phyloP scores from a whole-genome alignment of 2,888 invertebrate species.

The Hyppa rectilinea region DNA sequence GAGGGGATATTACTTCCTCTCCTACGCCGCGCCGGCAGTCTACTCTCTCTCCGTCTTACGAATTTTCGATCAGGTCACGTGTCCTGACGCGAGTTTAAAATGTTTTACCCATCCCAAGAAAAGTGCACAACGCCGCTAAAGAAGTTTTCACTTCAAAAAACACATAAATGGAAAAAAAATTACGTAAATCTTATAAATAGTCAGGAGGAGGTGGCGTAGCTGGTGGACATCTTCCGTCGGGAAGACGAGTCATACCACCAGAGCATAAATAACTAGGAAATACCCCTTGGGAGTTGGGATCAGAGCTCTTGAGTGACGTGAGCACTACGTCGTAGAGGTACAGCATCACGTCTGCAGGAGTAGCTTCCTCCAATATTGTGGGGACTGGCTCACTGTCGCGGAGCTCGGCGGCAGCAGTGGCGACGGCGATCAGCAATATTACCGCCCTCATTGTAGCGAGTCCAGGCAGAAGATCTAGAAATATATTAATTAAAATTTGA shows the following conservation, averaged over 20 bases:
- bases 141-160: too few relatives aligned
- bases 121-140: too few relatives aligned
- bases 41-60: too few relatives aligned
- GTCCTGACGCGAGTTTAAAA: too few relatives aligned
- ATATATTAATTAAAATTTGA: background rate
- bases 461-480: background rate
- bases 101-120: too few relatives aligned
- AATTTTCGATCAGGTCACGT: too few relatives aligned
- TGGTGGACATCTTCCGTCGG: background rate
- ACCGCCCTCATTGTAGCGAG: background rate
- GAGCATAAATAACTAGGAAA: background rate
- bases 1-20: too few relatives aligned
- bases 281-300: background rate
- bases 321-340: constrained; percentile 24
- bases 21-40: too few relatives aligned
- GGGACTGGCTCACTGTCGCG: background rate
- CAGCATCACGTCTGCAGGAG: background rate
- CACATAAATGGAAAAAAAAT: too few relatives aligned
- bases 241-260: rapidly evolving
- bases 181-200: too few relatives aligned
- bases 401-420: background rate
- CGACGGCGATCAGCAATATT: constrained; percentile 16
- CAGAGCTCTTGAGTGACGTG: background rate
- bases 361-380: background rate
- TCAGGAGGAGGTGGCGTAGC: too few relatives aligned